These are phyloP conservation scores for Drosophila demipolita DNA, from an alignment of 2,888 invertebrate species.

Conservation along the genomic window DNA sequence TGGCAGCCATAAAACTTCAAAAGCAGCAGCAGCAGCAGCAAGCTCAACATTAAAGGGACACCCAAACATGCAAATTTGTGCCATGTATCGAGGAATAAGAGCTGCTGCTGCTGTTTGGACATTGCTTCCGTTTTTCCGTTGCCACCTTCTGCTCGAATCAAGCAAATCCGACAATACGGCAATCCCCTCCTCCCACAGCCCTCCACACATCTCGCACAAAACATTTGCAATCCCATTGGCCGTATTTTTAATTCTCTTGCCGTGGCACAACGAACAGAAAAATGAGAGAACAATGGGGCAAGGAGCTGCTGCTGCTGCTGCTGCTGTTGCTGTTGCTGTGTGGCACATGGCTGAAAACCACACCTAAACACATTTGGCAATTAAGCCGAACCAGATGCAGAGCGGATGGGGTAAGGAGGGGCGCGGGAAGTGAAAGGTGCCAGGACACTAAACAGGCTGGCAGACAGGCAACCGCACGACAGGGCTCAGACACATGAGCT, in stretches of 20 bases:
- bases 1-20: slow-evolving; percentile 75
- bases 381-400: slow-evolving; percentile 55
- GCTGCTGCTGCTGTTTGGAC: slow-evolving; percentile 52
- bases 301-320: slow-evolving; percentile 24
- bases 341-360: slow-evolving; percentile 72
- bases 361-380: slow-evolving; percentile 81
- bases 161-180: slow-evolving; percentile 4
- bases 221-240: slow-evolving; percentile 23
- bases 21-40: slow-evolving; percentile 44
- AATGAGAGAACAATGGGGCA: slow-evolving; percentile 44
- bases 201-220: not conserved
- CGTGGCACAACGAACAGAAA: slow-evolving; percentile 39
- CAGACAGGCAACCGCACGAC: slow-evolving; percentile 71
- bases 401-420: slow-evolving; percentile 5
- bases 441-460: slow-evolving; percentile 73
- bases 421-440: slow-evolving; percentile 12
- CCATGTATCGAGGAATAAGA: slow-evolving; percentile 53
- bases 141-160: slow-evolving; percentile 2
- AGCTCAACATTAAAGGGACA: slow-evolving; percentile 52
- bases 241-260: slow-evolving; percentile 56
- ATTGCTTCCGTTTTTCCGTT: slow-evolving; percentile 13
- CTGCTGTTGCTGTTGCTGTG: slow-evolving; percentile 14
- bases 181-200: not conserved
- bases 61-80: slow-evolving; percentile 70
- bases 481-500: slow-evolving; percentile 81